These are phyloP conservation scores for Drosophila nr. fundita DNA, from an alignment of 2,888 invertebrate species.

Conservation along the genomic window DNA sequence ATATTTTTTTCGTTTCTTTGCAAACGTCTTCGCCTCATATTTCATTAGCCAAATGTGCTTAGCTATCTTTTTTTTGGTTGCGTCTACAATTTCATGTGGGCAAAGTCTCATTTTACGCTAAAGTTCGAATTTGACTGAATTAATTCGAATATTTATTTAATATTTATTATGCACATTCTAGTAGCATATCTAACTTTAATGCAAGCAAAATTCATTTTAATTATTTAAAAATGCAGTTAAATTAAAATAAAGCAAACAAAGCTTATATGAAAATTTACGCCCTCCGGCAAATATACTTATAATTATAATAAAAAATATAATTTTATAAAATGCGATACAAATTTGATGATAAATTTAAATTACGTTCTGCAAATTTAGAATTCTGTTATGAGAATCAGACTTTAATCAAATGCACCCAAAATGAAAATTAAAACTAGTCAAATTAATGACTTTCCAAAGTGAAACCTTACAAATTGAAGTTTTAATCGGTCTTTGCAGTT, in stretches of 20 bases:
- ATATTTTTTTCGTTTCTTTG: neutral
- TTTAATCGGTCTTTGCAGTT: constrained; percentile 19
- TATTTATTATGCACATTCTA: neutral
- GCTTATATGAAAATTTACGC: no score
- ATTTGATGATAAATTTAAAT: neutral
- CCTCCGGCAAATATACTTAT: neutral
- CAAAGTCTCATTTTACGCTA: neutral
- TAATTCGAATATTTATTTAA: neutral
- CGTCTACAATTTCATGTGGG: neutral
- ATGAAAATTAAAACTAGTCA: neutral
- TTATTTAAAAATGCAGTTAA: neutral
- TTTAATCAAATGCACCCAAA: neutral
- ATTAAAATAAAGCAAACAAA: neutral
- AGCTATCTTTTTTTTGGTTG: neutral
- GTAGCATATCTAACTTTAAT: neutral
- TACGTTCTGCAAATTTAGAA: neutral
- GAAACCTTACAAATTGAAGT: constrained; percentile 21
- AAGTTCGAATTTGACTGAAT: neutral
- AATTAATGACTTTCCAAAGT: neutral
- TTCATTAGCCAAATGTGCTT: constrained; percentile 2
- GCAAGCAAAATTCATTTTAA: rapidly evolving
- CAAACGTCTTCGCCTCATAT: constrained; percentile 7
- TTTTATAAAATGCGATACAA: neutral
- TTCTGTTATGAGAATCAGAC: neutral
- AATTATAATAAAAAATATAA: neutral